Evolutionary conservation across 2,797 vertebrate species (phyloP).

Genomic region (Coranthus polyacanthus): DNA sequence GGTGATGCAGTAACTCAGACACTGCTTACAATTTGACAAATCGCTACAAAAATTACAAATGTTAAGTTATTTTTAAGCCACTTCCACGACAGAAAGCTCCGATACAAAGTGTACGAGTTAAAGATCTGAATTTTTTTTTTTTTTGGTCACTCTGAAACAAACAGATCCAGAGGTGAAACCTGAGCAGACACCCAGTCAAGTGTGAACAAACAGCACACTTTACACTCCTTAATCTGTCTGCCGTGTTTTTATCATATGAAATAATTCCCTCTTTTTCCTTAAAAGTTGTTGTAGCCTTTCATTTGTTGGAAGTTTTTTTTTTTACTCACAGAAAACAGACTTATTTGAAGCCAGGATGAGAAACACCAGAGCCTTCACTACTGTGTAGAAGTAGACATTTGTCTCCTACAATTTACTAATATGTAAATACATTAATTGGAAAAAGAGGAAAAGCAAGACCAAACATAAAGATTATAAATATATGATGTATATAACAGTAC

Average conservation of each 20-base stretch:
- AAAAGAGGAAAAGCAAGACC: neutral
- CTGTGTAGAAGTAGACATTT: too few species aligned
- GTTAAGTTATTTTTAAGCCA: constrained; percentile 13
- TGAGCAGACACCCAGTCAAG: constrained; percentile 10
- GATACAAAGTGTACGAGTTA: neutral
- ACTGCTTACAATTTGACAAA: constrained; percentile 30
- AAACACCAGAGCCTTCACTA: neutral
- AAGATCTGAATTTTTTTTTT: constrained; percentile 20
- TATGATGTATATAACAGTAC: neutral
- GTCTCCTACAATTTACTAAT: neutral
- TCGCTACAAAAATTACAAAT: neutral
- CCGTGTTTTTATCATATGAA: constrained; percentile 6
- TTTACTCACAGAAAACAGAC: neutral
- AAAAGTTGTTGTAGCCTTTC: constrained; percentile 17
- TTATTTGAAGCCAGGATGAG: constrained; percentile 12
- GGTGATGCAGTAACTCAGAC: constrained; percentile 58
- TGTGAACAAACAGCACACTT: neutral
- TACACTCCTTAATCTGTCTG: neutral
- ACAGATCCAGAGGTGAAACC: constrained; percentile 37
- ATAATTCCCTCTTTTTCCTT: constrained; percentile 9
- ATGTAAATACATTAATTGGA: constrained; percentile 3
- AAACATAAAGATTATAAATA: neutral
- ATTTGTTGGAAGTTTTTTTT: constrained; percentile 25
- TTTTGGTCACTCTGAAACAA: constrained; percentile 11
- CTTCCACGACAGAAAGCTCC: neutral